These are phyloP conservation scores for Pseudococcus jackbeardsleyi DNA, from an alignment of 2,888 invertebrate species.

Conservation along the genomic window DNA sequence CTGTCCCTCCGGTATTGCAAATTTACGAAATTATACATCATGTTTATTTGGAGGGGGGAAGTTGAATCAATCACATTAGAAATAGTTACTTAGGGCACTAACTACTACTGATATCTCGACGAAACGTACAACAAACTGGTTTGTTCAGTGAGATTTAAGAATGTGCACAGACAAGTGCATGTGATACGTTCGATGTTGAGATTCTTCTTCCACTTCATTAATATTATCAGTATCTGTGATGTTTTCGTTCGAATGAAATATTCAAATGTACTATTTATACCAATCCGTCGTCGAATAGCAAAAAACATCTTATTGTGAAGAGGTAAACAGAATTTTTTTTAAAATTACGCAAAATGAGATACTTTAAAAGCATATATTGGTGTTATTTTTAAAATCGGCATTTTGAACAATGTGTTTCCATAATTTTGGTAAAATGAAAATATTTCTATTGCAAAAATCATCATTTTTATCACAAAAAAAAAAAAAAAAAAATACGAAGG, in stretches of 20 bases:
- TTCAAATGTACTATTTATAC: neutral
- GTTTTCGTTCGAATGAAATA: neutral
- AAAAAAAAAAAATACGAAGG: too few species aligned
- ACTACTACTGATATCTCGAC: neutral
- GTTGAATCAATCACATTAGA: too few species aligned
- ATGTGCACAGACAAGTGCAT: neutral
- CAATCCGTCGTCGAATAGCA: neutral
- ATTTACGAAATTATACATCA: too few species aligned
- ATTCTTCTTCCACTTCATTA: neutral
- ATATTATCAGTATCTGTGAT: neutral
- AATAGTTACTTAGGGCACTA: too few species aligned
- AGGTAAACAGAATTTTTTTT: neutral
- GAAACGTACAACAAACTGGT: conserved; percentile 3
- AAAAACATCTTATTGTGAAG: neutral
- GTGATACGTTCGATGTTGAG: neutral
- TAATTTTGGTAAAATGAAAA: neutral
- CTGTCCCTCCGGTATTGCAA: too few species aligned
- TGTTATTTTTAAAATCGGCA: too few species aligned
- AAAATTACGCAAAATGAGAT: too few species aligned
- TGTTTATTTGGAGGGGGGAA: too few species aligned
- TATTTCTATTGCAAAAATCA: neutral
- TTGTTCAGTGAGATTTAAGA: neutral
- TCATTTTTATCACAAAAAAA: neutral
- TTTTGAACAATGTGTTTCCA: too few species aligned
- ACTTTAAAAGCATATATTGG: too few species aligned